Percentiles rank a stretch among this genome's conserved stretches.
These are phyloP conservation scores for Coregonus ussuriensis DNA, from an alignment of 2,797 vertebrate species.

Conservation along the genomic window DNA sequence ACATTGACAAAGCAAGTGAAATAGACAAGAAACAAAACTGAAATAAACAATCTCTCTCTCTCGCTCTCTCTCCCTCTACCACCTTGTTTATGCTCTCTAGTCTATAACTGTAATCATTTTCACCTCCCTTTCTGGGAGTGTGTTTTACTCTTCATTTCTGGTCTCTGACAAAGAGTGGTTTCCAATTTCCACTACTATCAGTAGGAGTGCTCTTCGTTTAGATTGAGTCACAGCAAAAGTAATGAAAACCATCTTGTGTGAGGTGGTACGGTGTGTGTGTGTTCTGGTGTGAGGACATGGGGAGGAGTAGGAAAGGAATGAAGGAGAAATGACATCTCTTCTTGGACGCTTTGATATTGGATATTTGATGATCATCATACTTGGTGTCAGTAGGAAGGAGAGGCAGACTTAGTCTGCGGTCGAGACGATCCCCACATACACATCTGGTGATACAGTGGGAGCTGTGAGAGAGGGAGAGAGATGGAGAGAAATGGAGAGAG, in stretches of 20 bases:
- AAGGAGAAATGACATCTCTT: conserved; percentile 22
- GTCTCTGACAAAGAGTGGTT: not conserved
- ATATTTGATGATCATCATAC: conserved; percentile 32
- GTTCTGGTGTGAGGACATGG: not conserved
- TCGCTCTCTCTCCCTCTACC: not conserved
- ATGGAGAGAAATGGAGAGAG: too few relatives aligned
- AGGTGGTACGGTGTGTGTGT: conserved; percentile 1
- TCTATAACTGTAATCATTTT: conserved; percentile 24
- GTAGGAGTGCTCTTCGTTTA: not conserved
- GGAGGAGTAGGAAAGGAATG: conserved; percentile 11
- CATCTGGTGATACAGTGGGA: too few relatives aligned
- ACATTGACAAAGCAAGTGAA: too few relatives aligned
- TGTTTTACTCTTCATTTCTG: conserved; percentile 10
- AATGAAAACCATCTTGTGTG: not conserved
- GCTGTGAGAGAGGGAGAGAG: not conserved
- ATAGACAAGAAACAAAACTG: too few relatives aligned
- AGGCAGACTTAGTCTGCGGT: conserved; percentile 1
- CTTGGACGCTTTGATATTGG: conserved; percentile 58
- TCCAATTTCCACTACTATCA: not conserved
- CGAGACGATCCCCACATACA: conserved; percentile 18
- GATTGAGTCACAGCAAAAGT: conserved; percentile 10
- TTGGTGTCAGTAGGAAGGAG: conserved; percentile 4
- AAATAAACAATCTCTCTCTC: too few relatives aligned
- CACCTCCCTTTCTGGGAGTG: conserved; percentile 15
- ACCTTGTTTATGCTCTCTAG: conserved; percentile 20